phyloP scores from a whole-genome alignment of 2,797 vertebrate genomes.

The Macrochelys suwanniensis region DNA sequence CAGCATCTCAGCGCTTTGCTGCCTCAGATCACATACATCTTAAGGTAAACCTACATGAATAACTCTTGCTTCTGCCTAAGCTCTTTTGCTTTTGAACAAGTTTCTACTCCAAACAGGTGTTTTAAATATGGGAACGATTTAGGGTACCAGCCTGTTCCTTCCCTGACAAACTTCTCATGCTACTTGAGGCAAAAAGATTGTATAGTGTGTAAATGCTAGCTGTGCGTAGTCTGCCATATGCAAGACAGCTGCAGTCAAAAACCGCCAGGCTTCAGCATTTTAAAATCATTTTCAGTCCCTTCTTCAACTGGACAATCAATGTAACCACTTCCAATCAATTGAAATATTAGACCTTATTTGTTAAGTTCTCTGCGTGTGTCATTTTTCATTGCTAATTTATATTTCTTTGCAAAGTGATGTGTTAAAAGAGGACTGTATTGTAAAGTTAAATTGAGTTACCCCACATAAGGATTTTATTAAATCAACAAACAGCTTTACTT shows the following conservation, averaged over 20 bases:
- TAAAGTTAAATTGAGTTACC: slow-evolving; percentile 17
- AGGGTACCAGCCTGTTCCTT: background rate
- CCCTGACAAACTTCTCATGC: background rate
- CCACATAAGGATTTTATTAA: slow-evolving; percentile 1
- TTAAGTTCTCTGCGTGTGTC: background rate
- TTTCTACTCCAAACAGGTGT: background rate
- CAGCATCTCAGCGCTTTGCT: background rate
- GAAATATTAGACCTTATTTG: background rate
- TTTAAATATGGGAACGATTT: slow-evolving; percentile 5
- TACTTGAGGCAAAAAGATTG: background rate
- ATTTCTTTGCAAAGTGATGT: background rate
- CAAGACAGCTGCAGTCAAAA: background rate
- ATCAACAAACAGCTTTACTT: background rate
- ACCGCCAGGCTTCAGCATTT: background rate
- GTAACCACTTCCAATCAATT: background rate
- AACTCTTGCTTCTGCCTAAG: background rate
- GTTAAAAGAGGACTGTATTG: background rate
- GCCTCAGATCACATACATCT: accelerated
- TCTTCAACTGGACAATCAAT: background rate
- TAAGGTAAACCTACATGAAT: slow-evolving; percentile 67
- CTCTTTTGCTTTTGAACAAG: slow-evolving; percentile 16
- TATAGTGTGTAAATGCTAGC: background rate
- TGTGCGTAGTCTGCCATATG: background rate
- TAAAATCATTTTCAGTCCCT: background rate
- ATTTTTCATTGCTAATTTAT: background rate